Percentiles rank a stretch among this genome's conserved stretches.
phyloP scores from a whole-genome alignment of 2,888 invertebrate genomes.

The Diarsia brunnea region DNA sequence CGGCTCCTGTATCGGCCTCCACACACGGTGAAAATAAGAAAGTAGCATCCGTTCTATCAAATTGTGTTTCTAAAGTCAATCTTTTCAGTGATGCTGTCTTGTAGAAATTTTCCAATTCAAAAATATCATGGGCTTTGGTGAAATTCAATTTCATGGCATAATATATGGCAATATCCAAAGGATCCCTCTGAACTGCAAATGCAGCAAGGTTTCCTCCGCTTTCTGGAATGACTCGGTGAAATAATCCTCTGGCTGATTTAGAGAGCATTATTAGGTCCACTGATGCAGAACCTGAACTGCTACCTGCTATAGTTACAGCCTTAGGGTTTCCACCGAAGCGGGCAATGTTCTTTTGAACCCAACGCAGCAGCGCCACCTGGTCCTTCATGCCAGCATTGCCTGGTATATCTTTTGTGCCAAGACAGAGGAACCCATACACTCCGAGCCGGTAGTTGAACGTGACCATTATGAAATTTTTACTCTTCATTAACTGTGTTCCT shows the following conservation, averaged over 20 bases:
- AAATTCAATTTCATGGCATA: slow-evolving; percentile 70
- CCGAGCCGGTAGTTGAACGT: slow-evolving; percentile 77
- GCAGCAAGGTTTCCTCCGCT: slow-evolving; percentile 73
- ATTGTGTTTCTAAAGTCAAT: slow-evolving; percentile 62
- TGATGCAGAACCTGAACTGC: slow-evolving; percentile 74
- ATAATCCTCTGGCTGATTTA: slow-evolving; percentile 71
- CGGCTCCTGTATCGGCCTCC: slow-evolving; percentile 54
- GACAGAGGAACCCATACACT: slow-evolving; percentile 73
- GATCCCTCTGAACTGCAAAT: slow-evolving; percentile 72
- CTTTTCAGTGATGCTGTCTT: slow-evolving; percentile 68
- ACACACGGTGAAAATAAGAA: slow-evolving; percentile 69
- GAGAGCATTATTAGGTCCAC: slow-evolving; percentile 76
- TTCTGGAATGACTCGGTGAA: slow-evolving; percentile 76
- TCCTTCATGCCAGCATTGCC: slow-evolving; percentile 82
- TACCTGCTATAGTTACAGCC: slow-evolving; percentile 76
- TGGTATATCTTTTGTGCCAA: slow-evolving; percentile 74
- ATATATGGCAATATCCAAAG: slow-evolving; percentile 72
- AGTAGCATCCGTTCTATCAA: slow-evolving; percentile 62
- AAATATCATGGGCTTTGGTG: slow-evolving; percentile 69
- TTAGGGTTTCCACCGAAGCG: slow-evolving; percentile 77
- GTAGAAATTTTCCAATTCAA: slow-evolving; percentile 76
- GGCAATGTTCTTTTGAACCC: slow-evolving; percentile 77
- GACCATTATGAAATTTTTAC: slow-evolving; percentile 69
- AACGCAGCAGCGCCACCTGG: slow-evolving; percentile 75
- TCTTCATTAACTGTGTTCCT: slow-evolving; percentile 63